Base-by-base conservation (phyloP, 1,140 invertebrate genomes). In the Chironomus tepperi region DNA sequence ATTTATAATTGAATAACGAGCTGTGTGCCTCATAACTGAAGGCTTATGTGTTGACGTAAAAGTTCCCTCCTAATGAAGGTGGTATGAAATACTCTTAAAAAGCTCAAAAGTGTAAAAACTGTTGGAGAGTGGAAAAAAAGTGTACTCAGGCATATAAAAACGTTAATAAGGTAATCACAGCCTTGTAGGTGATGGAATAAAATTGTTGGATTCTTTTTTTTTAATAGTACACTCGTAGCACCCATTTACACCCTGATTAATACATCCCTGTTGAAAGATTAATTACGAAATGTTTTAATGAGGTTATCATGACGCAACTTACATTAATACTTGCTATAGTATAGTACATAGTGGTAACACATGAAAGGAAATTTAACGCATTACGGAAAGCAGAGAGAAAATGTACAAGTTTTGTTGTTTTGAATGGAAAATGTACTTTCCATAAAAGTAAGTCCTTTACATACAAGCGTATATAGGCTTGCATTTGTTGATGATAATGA, bases 261-360 rank as follows among this genome's bases (percentile, higher is more conserved):
- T 70, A 70, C 65, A 70, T 70, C 65, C 65, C 65, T 70, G 65
- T 70, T 70, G 65, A 70, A 70, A 70, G 65, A 70, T 70, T 70
- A 70, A 70, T 70, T 70, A 70, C 19, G 65, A 18, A 70, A 70
- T 21, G 65, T 21, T 70, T 19, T 70, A 70, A 70, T 70, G 65
- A 70, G 65, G 65, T 70, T 70, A 70, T 70, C 65, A 70, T 70
- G 18, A 34, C 24, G 24, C 24, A 34, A 34, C 24, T 34, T 34
- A 34, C 24, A 34, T 34, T 34, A 34, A 34, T 34, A 34, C 24
- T 34, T 34, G 47, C 47, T 57, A 12, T n/a, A 15, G 12, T 15
- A 34, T 34, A 34, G 5, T n/a, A 57, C 47, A 57, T 57, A n/a
- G 5, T 57, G 47, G 47, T 57, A n/a, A 15, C 5, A 57, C 47